Evolutionary conservation across 2,113 vertebrate species (phyloP).

Genomic region (Dipodomys stephensi): DNA sequence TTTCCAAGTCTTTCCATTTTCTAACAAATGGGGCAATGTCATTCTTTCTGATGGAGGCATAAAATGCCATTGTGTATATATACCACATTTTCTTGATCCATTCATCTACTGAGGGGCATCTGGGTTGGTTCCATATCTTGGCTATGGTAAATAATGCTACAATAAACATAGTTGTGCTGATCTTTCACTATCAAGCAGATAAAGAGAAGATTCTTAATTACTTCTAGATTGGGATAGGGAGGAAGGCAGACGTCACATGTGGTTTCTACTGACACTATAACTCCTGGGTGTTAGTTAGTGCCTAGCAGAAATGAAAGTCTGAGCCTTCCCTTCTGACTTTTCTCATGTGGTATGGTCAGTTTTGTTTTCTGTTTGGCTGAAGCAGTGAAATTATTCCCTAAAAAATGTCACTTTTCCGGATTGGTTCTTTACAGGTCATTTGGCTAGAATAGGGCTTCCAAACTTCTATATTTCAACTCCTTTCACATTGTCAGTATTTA

Average conservation of each 20-base stretch:
- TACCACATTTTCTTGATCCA: too few species aligned
- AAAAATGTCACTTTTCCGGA: not conserved
- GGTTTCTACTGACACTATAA: too few species aligned
- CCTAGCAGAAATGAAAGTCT: not conserved
- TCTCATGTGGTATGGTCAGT: not conserved
- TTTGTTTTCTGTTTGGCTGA: not conserved
- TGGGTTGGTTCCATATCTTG: too few species aligned
- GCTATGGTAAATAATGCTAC: too few species aligned
- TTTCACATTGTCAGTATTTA: not conserved
- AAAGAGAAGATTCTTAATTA: not conserved
- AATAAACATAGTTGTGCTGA: too few species aligned
- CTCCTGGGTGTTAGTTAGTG: not conserved
- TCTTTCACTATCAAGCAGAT: too few species aligned
- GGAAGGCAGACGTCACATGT: not conserved
- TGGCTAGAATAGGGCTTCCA: not conserved
- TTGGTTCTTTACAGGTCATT: not conserved
- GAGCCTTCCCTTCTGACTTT: not conserved
- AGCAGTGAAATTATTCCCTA: not conserved
- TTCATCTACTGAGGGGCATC: too few species aligned
- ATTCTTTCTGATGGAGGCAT: too few species aligned
- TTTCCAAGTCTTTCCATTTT: too few species aligned
- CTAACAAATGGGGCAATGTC: too few species aligned
- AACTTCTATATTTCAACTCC: not conserved
- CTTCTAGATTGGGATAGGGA: not conserved
- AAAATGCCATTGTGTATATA: too few species aligned